Conservation (phyloP, 2,113 vertebrate genomes). For the Potamarius usumacintae region DNA sequence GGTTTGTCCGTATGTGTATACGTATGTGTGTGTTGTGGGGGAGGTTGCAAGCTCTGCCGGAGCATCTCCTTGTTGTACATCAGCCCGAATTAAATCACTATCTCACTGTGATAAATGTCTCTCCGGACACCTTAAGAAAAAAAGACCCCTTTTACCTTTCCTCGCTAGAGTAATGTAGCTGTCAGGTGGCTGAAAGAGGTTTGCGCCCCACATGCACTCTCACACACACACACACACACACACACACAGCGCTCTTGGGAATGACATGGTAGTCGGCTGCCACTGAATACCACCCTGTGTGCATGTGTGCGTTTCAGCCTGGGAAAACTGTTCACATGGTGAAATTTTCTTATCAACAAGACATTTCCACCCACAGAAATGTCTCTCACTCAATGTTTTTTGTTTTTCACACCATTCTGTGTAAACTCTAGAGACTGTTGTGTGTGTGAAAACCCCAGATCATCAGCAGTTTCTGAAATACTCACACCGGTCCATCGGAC, state of each 20-base stretch:
- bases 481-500: too few relatives aligned
- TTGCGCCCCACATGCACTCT: slow-evolving; percentile 14
- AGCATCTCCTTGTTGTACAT: slow-evolving; percentile 68
- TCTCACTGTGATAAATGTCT: slow-evolving; percentile 68
- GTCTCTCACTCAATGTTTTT: too few relatives aligned
- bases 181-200: slow-evolving; percentile 71
- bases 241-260: slow-evolving; percentile 11
- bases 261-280: background rate
- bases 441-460: too few relatives aligned
- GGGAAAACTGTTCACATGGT: background rate
- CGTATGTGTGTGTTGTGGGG: slow-evolving; percentile 52
- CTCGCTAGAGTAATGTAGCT: slow-evolving; percentile 78
- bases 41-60: slow-evolving; percentile 65
- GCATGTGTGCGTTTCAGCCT: slow-evolving; percentile 1
- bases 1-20: slow-evolving; percentile 31
- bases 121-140: slow-evolving; percentile 53
- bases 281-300: background rate
- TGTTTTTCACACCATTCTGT: too few relatives aligned
- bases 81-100: slow-evolving; percentile 81
- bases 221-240: slow-evolving; percentile 41
- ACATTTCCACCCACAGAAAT: too few relatives aligned
- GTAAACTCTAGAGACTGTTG: too few relatives aligned
- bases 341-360: too few relatives aligned
- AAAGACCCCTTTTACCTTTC: slow-evolving; percentile 59
- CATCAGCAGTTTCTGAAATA: too few relatives aligned